Evolutionary conservation across 1,140 invertebrate species (phyloP).

Genomic region (Drosophila pseudoobscura): DNA sequence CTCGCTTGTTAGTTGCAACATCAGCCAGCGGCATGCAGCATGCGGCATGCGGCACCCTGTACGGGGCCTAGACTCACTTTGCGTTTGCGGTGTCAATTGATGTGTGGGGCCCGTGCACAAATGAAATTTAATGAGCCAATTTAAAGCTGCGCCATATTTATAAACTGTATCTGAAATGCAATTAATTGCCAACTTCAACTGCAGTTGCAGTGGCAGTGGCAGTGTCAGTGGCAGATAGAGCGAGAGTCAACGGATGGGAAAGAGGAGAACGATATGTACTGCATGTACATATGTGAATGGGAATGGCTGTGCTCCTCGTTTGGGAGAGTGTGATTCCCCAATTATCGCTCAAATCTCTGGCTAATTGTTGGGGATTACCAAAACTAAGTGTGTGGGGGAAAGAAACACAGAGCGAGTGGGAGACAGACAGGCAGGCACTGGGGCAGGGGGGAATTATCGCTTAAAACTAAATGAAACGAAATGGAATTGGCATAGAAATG

Average conservation of each 20-base stretch:
- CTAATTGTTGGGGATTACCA: conserved; percentile 45
- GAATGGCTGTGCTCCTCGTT: background rate
- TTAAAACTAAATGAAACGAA: conserved; percentile 43
- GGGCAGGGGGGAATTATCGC: background rate
- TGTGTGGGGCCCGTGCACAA: conserved; percentile 67
- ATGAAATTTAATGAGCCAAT: conserved; percentile 80
- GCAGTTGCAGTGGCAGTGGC: conserved; percentile 17
- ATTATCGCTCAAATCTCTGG: conserved; percentile 54
- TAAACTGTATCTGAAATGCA: conserved; percentile 74
- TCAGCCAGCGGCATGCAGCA: too few relatives aligned
- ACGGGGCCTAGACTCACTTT: background rate
- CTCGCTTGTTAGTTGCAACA: conserved; percentile 11
- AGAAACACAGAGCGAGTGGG: background rate
- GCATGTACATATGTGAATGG: background rate
- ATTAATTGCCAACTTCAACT: conserved; percentile 63
- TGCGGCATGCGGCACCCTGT: background rate
- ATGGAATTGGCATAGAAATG: conserved; percentile 42
- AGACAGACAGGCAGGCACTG: background rate
- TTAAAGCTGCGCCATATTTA: conserved; percentile 77
- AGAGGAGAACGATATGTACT: background rate
- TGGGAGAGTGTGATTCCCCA: conserved; percentile 10
- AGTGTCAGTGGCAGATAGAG: background rate
- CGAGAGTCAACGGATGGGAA: background rate
- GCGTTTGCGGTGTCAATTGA: conserved; percentile 61
- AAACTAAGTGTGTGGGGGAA: conserved; percentile 9